Evolutionary conservation across 35 echinoderm and acorn worm genomes (phyloP), one percentile per base, ranked within the genome.

Genomic region (Chiridota heheva): DNA sequence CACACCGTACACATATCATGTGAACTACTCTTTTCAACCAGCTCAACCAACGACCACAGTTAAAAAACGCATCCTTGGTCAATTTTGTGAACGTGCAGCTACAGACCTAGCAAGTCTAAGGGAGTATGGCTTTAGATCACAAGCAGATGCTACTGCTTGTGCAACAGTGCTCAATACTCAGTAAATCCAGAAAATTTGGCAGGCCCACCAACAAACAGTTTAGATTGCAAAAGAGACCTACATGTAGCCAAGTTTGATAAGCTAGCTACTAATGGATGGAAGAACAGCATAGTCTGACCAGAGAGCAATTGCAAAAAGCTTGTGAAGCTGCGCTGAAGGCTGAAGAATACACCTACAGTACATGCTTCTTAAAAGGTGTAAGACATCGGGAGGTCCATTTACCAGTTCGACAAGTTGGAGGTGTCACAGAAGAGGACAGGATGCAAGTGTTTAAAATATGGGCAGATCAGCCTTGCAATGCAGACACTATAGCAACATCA

Each of bases 181-280:
- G 8, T 5, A 74, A 44, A 74, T 74, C 70, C n/a, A n/a, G n/a
- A n/a, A n/a, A n/a, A n/a, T n/a, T n/a, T n/a, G n/a, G n/a, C n/a
- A n/a, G n/a, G n/a, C 51, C 24, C 12, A 10, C 35, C 28, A 63
- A 17, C 75, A 60, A 22, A 33, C 75, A 78, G 61, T 55, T 60
- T 38, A 78, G 61, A 78, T 63, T 37, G 58, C 6, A 31, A 78
- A 17, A 60, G 75, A 37, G 75, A 78, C 15, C 75, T 46, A 12
- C 25, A 60, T 78, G 25, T 58, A 3, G 6, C 75, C 6, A 78
- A 78, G 75, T 78, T 78, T 26, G 75, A 78, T 36, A 78, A 63
- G 61, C 48, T 78, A 37, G 75, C 75, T 5, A 78, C 3, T 5
- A 49, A 45, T 74, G 70, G 70, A 28, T 45, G 36, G 44, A 74